phyloP scores from a whole-genome alignment of 2,113 vertebrate genomes.

The Cebidichthys violaceus region DNA sequence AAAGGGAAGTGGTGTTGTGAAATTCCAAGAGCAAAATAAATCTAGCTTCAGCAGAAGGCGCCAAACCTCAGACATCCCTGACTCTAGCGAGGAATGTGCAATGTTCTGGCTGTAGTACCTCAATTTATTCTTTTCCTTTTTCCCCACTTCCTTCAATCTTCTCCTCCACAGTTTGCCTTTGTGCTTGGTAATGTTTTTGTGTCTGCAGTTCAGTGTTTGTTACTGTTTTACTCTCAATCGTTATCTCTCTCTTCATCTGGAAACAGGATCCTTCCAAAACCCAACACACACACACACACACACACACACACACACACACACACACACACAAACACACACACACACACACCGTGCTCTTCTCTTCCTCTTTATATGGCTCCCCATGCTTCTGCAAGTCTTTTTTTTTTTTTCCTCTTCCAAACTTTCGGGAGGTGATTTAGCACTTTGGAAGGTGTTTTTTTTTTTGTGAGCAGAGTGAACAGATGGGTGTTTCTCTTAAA shows the following conservation, averaged over 20 bases:
- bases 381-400: not conserved
- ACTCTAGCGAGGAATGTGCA: constrained; percentile 63
- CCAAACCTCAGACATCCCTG: constrained; percentile 78
- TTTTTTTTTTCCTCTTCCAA: constrained; percentile 5
- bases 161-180: constrained; percentile 49
- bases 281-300: constrained; percentile 11
- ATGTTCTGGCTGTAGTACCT: constrained; percentile 59
- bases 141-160: constrained; percentile 19
- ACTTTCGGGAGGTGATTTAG: constrained; percentile 14
- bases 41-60: constrained; percentile 67
- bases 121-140: constrained; percentile 48
- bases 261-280: constrained; percentile 17
- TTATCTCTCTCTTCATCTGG: constrained; percentile 27
- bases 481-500: constrained; percentile 42
- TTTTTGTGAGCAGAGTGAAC: constrained; percentile 29
- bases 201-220: not conserved
- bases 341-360: not conserved
- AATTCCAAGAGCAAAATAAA: constrained; percentile 75
- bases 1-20: constrained; percentile 43
- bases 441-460: constrained; percentile 33
- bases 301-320: constrained; percentile 9
- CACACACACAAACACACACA: no score
- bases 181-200: constrained; percentile 34
- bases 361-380: constrained; percentile 15
- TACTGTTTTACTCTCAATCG: not conserved